These are phyloP conservation scores for Semnopithecus entellus DNA, from an alignment of 2,113 vertebrate genomes.

Conservation along the genomic window DNA sequence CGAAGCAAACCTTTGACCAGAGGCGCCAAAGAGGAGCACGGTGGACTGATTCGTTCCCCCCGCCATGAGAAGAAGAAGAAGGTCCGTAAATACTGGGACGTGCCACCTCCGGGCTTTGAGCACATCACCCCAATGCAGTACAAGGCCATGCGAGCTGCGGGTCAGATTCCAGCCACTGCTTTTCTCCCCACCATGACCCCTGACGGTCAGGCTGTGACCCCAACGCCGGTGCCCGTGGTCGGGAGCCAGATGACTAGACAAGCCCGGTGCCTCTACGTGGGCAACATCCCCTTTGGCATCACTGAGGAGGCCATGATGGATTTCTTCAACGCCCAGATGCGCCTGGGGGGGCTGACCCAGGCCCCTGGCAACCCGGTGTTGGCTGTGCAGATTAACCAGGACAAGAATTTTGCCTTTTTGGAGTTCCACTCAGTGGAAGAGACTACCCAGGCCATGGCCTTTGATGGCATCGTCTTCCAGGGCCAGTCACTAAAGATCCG, in stretches of 20 bases:
- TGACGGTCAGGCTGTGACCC: constrained; percentile 92
- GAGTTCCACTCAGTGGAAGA: constrained; percentile 97
- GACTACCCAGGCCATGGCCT: constrained; percentile 95
- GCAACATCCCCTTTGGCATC: constrained; percentile 95
- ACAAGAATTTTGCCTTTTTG: constrained; percentile 96
- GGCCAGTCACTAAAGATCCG: constrained; percentile 95
- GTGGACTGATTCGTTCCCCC: constrained; percentile 87
- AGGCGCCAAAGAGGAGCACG: constrained; percentile 79
- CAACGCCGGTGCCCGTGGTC: constrained; percentile 93
- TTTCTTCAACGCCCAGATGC: constrained; percentile 97
- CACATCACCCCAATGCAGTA: constrained; percentile 97
- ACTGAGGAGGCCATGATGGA: constrained; percentile 98
- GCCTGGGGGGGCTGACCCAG: constrained; percentile 93
- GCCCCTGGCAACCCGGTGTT: constrained; percentile 95
- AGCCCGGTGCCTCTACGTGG: constrained; percentile 93
- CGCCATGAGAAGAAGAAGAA: constrained; percentile 96
- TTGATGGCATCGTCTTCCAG: constrained; percentile 96
- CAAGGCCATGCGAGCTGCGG: constrained; percentile 98
- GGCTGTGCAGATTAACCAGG: constrained; percentile 96
- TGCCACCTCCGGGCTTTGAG: constrained; percentile 93
- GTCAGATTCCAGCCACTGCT: constrained; percentile 95
- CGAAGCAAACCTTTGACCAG: constrained; percentile 80
- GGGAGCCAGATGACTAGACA: constrained; percentile 97
- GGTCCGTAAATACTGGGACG: constrained; percentile 95
- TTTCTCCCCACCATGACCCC: constrained; percentile 95